Percentiles rank a stretch among this genome's conserved stretches.
Evolutionary conservation across 2,888 invertebrate species (phyloP).

Genomic region (Platynereis dumerilii): DNA sequence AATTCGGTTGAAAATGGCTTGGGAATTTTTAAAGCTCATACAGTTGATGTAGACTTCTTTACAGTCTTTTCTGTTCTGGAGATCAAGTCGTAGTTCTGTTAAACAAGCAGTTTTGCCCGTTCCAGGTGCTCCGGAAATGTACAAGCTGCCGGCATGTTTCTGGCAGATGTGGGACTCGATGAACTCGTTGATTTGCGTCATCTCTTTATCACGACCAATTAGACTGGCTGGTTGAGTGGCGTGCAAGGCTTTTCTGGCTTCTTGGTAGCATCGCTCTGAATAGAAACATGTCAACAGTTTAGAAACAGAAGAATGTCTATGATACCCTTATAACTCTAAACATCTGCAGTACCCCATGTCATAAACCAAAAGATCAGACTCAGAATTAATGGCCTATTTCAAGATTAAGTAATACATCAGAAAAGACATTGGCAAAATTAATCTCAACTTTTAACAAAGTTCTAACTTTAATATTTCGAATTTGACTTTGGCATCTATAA

Average conservation of each 20-base stretch:
- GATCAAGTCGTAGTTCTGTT: background rate
- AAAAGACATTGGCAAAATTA: no score
- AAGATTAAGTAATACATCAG: no score
- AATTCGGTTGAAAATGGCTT: slow-evolving; percentile 80
- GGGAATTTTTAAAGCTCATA: slow-evolving; percentile 84
- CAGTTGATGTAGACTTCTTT: slow-evolving; percentile 81
- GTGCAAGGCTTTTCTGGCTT: slow-evolving; percentile 67
- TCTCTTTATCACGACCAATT: slow-evolving; percentile 80
- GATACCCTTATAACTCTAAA: background rate
- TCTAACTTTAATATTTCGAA: no score
- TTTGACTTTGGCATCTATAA: no score
- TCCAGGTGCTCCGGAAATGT: slow-evolving; percentile 95
- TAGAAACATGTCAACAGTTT: background rate
- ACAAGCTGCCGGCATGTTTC: slow-evolving; percentile 79
- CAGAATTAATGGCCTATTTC: no score
- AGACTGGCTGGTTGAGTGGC: slow-evolving; percentile 66
- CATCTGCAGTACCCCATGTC: background rate
- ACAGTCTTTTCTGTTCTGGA: slow-evolving; percentile 19
- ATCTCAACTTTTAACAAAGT: no score
- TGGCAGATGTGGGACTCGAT: slow-evolving; percentile 72
- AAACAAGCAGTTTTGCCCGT: slow-evolving; percentile 88
- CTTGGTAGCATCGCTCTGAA: slow-evolving; percentile 48
- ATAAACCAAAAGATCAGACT: no score
- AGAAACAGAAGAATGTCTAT: background rate
- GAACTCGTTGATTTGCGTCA: slow-evolving; percentile 74